Base-by-base conservation (phyloP, 2,888 invertebrate genomes). In the Timema podura region DNA sequence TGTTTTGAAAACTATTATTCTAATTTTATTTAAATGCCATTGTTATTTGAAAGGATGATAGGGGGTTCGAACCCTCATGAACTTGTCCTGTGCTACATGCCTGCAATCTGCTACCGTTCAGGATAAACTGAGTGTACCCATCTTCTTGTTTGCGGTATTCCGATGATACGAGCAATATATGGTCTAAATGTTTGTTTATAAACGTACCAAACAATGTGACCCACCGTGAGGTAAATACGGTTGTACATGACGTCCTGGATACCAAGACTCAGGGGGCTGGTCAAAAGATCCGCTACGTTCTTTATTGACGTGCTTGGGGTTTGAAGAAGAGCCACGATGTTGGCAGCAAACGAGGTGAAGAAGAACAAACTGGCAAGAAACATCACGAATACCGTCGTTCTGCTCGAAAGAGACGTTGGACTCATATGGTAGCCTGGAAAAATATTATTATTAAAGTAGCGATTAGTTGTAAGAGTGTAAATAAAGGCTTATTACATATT, bases 331-430 rank as follows among this genome's bases (percentile, higher is more conserved):
- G 90, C 89, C 0, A 91, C 91, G 65, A 91, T 91, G 76, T 90
- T 91, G 0, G 91, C 91, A 0, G 91, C 87, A 76, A 91, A 91
- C 0, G 91, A 89, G 0, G 89, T 89, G 77, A 90, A 91, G 0
- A 91, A 81, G 75, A 90, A 91, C 82, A 91, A 86, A 5, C 89
- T 80, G 0, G 89, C 83, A 8, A 89, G 78, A 74, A 89, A 87
- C 0, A 89, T 80, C 59, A 89, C 82, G 69, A 91, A 80, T 75
- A 89, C 84, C 1, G 89, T 87, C 30, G 89, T 83, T 46, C 91
- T 83, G 0, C 83, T 83, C 2, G 87, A 86, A 64, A 81, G 75
- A 76, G 84, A 81, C 13, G 77, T 76, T 5, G 87, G 83, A 0
- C 82, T 78, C 44, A 82, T 76, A 77, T 84, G 81, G 74, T 83